Base-by-base conservation (phyloP, 2,113 vertebrate species). In the Archilochus colubris region DNA sequence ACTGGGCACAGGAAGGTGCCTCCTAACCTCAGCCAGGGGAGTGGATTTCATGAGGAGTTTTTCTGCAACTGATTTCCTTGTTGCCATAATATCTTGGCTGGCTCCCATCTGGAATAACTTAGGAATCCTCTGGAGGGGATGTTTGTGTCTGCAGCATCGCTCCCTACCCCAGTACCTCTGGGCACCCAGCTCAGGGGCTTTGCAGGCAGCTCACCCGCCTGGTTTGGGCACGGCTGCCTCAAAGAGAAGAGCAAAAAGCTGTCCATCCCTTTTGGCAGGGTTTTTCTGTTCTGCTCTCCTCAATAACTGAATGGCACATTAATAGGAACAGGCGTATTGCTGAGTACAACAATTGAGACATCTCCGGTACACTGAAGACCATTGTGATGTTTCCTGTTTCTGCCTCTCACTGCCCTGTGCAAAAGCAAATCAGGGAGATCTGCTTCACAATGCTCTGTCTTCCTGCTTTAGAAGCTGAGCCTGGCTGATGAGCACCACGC, bases 341-440 rank as follows among this genome's bases (percentile, higher is more conserved):
- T 91, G 95, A 86, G 8, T 9, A 57, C 89, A 93, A 98, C 97
- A 97, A 97, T 97, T 38, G 94, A 80, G 95, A 96, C 96, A 96
- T 97, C 97, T 98, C 97, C 95, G 94, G 97, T 97, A 33, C 27
- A 8, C 86, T 80, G 16, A 53, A 89, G 85, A 92, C 96, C 97
- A 97, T 97, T 98, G 97, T 98, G 94, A 81, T 83, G 96, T 95
- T 98, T 98, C 97, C 98, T 97, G 97, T 94, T 90, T 58, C 96
- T 88, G 92, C 95, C 1, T 50, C 94, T 93, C 1, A 36, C 88
- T 40, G 89, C 78, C 22, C 96, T 93, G 96, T 74, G 82, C 31
- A 8, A 93, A 69, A 89, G 95, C 91, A 89, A 46, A 95, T 95
- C 91, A 53, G 69, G 38, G 33, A 62, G 55, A 82, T 95, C 51